Base-by-base conservation (phyloP, 2,797 vertebrate species). In the Neosilurus mollespiculum region DNA sequence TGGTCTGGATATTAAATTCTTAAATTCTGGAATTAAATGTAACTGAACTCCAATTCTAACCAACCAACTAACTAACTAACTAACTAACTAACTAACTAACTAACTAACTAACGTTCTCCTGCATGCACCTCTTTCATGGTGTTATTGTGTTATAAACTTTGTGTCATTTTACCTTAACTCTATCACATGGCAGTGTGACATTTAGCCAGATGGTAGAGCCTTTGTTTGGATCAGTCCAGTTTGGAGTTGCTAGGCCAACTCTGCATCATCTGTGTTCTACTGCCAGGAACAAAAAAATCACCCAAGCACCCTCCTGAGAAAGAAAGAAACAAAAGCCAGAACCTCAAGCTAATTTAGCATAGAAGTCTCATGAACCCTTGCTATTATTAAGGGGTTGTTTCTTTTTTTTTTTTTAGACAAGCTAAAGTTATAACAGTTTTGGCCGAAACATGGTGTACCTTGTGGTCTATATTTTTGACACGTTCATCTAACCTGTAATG, bases 181-280 rank as follows among this genome's bases (percentile, higher is more conserved):
- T 84, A 77, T 84, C 80, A 80, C 81, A 77, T 83, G 72, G 76
- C 75, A 62, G 61, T 14, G 51, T 37, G 49, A 81, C 76, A 75
- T 72, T 87, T 37, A 58, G 79, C 78, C 64, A 78, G 81, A 85
- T 78, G 69, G 76, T 61, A 56, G 34, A 81, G 67, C 26, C 80
- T 79, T 61, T 83, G 80, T 76, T 81, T 81, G 58, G 82, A 80
- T 81, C 66, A 26, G 20, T 56, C 14, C 5, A 75, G 34, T 67
- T 59, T 72, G 58, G 34, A 70, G 81, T 82, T 81, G 81, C 85
- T 37, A 66, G 81, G 67, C 64, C 78, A 83, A 85, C 81, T 73
- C 73, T 69, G 81, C 43, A 51, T 64, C 54, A 43, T 70, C 64
- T 51, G 72, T 53, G 15, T 59, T 8, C 65, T 37, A 15, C 65